phyloP scores from a whole-genome alignment of 2,113 vertebrate genomes.

The Lutjanus erythropterus region DNA sequence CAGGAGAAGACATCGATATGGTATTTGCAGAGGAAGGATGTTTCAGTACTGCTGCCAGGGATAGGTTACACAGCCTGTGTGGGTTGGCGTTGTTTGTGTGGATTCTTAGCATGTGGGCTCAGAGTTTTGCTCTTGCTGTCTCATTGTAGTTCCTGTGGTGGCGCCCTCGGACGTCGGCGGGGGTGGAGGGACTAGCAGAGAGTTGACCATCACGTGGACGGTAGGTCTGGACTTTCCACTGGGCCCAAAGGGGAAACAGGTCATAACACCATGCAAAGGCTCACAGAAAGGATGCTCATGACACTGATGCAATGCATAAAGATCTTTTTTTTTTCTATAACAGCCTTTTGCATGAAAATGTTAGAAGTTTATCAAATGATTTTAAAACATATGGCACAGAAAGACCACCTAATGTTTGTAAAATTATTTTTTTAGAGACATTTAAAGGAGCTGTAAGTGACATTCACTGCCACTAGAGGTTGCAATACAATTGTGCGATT shows the following conservation, averaged over 20 bases:
- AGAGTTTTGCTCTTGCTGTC: slow-evolving; percentile 65
- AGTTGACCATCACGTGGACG: slow-evolving; percentile 97
- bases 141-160: slow-evolving; percentile 92
- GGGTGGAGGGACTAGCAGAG: slow-evolving; percentile 92
- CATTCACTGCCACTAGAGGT: no score
- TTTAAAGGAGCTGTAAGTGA: slow-evolving; percentile 8
- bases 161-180: slow-evolving; percentile 95
- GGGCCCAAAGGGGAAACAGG: not conserved
- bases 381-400: no score
- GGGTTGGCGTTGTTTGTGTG: slow-evolving; percentile 70
- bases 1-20: slow-evolving; percentile 64
- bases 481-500: no score
- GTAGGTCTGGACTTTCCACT: slow-evolving; percentile 82
- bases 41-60: slow-evolving; percentile 71
- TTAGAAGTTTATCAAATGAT: not conserved
- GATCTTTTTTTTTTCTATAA: no score
- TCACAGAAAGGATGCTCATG: not conserved
- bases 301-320: not conserved
- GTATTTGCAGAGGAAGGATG: slow-evolving; percentile 74
- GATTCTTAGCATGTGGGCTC: slow-evolving; percentile 66
- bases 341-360: not conserved
- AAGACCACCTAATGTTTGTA: not conserved
- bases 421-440: not conserved
- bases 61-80: slow-evolving; percentile 60
- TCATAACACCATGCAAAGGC: slow-evolving; percentile 23